Evolutionary conservation across 2,888 invertebrate genomes (phyloP), one percentile per base, ranked within the genome.

Genomic region (Chrysolina haemoptera): DNA sequence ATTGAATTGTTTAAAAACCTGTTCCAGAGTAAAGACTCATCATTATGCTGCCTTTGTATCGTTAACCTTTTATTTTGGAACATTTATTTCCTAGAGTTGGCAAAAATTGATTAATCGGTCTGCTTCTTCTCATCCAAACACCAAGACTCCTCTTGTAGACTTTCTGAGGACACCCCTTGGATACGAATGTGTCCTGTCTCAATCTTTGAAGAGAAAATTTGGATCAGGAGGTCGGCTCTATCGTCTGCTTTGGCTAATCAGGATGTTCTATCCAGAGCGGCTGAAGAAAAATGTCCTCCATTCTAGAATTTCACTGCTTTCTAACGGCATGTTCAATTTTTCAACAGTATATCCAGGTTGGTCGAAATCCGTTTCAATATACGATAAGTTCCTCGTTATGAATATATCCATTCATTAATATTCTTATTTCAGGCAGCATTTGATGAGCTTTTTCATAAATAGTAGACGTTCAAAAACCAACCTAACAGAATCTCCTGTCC

Each of bases 391-490:
- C 35, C 18, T 70, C 20, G 22, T 70, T 70, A 63, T 62, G 62
- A 53, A 35, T 50, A 50, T 68, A 68, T 68, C 67, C 20, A 55
- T 68, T 70, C 63, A 53, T 63, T 55, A 22, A 40, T 71, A 55
- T 43, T 53, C 18, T 48, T 27, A n/a, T 69, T 48, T 70, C 43
- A 62, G 78, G 78, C 78, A 78, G 78, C 78, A 78, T 75, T 68
- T 75, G 78, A 78, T 76, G 78, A 78, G 75, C 73, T 75, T 70
- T 68, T 48, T 62, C 68, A 62, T 67, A 70, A 67, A 76, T 68
- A 73, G 48, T 70, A 67, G 63, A 64, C 65, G 65, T 65, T 76
- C 59, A 71, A 70, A 80, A 82, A 84, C 84, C 81, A 84, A 84
- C 83, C 84, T 83, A 81, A 74, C 62, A 77, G 76, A 75, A 69